Evolutionary conservation across 2,888 invertebrate genomes (phyloP).

Genomic region (Drosophila antonietae): DNA sequence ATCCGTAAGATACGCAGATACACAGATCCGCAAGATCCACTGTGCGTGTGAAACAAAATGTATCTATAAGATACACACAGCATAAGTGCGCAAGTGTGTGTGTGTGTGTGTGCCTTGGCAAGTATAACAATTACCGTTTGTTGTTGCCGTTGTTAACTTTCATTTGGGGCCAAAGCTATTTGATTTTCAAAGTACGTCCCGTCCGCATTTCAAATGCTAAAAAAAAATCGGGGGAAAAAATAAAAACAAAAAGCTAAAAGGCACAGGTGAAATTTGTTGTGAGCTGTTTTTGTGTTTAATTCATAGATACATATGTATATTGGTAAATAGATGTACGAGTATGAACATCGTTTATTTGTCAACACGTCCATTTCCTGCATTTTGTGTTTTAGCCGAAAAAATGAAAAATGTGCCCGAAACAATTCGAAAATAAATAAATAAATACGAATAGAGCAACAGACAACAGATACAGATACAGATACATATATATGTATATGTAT

Average conservation of each 20-base stretch:
- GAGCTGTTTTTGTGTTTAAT: constrained; percentile 63
- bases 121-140: constrained; percentile 60
- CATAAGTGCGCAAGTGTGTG: constrained; percentile 25
- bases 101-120: constrained; percentile 29
- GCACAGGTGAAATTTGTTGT: constrained; percentile 69
- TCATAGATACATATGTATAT: constrained; percentile 61
- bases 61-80: constrained; percentile 45
- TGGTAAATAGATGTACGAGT: constrained; percentile 50
- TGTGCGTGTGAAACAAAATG: constrained; percentile 54
- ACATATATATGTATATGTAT: constrained; percentile 9
- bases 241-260: constrained; percentile 14
- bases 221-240: constrained; percentile 10
- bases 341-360: constrained; percentile 72
- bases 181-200: constrained; percentile 74
- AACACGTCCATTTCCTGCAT: constrained; percentile 79
- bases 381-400: constrained; percentile 77
- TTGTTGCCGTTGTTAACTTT: constrained; percentile 69
- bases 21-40: constrained; percentile 18
- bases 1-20: constrained; percentile 22
- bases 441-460: constrained; percentile 34
- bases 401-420: constrained; percentile 67
- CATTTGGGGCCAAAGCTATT: constrained; percentile 69
- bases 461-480: constrained; percentile 24
- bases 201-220: constrained; percentile 62
- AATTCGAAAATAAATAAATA: constrained; percentile 74